Evolutionary conservation across 2,113 vertebrate genomes (phyloP).

Genomic region (Etheostoma spectabile): DNA sequence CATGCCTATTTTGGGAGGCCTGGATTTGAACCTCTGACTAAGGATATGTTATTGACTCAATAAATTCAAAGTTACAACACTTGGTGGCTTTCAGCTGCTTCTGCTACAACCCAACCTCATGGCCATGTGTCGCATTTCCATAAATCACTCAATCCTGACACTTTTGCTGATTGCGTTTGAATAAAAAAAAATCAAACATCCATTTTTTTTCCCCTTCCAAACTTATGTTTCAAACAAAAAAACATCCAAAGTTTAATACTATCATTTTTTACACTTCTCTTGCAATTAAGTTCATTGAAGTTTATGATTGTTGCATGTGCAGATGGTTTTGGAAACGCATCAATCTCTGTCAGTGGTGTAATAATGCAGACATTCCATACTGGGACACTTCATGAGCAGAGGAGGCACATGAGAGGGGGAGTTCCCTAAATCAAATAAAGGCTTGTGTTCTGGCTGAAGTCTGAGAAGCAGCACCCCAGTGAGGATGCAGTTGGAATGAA

Average conservation of each 20-base stretch:
- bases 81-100: slow-evolving; percentile 44
- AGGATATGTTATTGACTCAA: slow-evolving; percentile 60
- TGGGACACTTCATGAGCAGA: slow-evolving; percentile 75
- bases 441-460: slow-evolving; percentile 72
- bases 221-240: slow-evolving; percentile 35
- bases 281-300: slow-evolving; percentile 66
- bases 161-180: slow-evolving; percentile 54
- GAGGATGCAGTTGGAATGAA: slow-evolving; percentile 81
- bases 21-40: slow-evolving; percentile 53
- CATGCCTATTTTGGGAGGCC: slow-evolving; percentile 30
- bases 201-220: slow-evolving; percentile 27
- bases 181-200: slow-evolving; percentile 32
- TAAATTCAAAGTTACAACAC: slow-evolving; percentile 53
- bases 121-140: slow-evolving; percentile 29
- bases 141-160: slow-evolving; percentile 51
- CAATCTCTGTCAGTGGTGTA: slow-evolving; percentile 82
- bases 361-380: slow-evolving; percentile 83
- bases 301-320: slow-evolving; percentile 75
- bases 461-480: slow-evolving; percentile 79
- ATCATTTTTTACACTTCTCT: background rate
- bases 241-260: slow-evolving; percentile 31
- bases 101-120: slow-evolving; percentile 35
- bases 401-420: slow-evolving; percentile 63
- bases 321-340: slow-evolving; percentile 76
- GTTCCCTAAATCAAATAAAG: slow-evolving; percentile 84